Percentiles rank a stretch among this genome's conserved stretches.
Conservation (phyloP, 2,797 vertebrate genomes). For the Borostomias antarcticus region DNA sequence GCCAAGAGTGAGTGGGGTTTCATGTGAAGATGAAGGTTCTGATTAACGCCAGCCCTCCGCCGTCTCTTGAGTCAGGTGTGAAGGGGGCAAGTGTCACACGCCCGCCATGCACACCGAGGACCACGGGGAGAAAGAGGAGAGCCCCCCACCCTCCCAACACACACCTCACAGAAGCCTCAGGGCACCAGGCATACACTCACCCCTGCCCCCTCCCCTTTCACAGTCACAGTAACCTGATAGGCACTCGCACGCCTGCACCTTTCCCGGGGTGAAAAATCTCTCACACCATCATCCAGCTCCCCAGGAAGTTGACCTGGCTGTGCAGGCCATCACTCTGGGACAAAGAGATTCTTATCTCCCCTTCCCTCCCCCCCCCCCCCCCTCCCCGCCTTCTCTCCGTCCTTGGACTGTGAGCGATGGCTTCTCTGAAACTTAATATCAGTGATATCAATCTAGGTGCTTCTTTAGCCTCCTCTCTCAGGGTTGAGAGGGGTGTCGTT, state of each 20-base stretch:
- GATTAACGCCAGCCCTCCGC: slow-evolving; percentile 36
- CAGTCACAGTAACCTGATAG: slow-evolving; percentile 67
- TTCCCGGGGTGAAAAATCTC: slow-evolving; percentile 68
- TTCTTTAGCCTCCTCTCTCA: slow-evolving; percentile 57
- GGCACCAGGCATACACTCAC: slow-evolving; percentile 64
- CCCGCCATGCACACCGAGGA: slow-evolving; percentile 44
- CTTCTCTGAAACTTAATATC: slow-evolving; percentile 77
- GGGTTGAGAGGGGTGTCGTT: slow-evolving; percentile 57
- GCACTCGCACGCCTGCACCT: slow-evolving; percentile 68
- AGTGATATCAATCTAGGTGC: slow-evolving; percentile 76
- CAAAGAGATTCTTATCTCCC: slow-evolving; percentile 77
- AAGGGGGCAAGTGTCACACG: slow-evolving; percentile 55
- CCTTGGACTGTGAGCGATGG: slow-evolving; percentile 61
- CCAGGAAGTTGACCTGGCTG: slow-evolving; percentile 72
- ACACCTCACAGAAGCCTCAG: slow-evolving; percentile 57
- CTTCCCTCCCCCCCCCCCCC: slow-evolving; percentile 26
- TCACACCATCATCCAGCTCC: slow-evolving; percentile 64
- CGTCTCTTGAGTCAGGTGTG: slow-evolving; percentile 54
- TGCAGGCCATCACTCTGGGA: slow-evolving; percentile 72
- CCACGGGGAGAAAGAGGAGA: slow-evolving; percentile 47
- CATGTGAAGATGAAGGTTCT: slow-evolving; percentile 43
- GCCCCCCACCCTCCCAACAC: slow-evolving; percentile 44
- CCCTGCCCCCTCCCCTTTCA: slow-evolving; percentile 37
- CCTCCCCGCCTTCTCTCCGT: slow-evolving; percentile 12
- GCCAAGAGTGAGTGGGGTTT: slow-evolving; percentile 1